A percentile compares a stretch with the other conserved stretches of the same genome.
phyloP scores from a whole-genome alignment of 2,797 vertebrate species.

The Staurois parvus region DNA sequence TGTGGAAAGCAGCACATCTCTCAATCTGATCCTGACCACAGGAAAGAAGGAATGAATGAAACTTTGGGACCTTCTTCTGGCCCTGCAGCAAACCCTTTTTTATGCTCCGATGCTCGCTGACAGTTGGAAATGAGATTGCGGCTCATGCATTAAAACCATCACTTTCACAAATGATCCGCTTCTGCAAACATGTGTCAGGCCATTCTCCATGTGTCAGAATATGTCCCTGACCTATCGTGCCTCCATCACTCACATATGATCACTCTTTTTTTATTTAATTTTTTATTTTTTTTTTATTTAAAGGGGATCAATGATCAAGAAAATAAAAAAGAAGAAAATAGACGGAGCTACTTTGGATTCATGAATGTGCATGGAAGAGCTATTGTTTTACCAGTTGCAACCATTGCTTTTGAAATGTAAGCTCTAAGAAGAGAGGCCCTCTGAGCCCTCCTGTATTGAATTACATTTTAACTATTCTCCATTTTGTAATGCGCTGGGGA shows the following conservation, averaged over 20 bases:
- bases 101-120: constrained; percentile 37
- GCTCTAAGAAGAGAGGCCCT: too few species aligned
- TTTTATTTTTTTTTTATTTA: neutral
- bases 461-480: too few species aligned
- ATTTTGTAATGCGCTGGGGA: too few species aligned
- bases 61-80: constrained; percentile 13
- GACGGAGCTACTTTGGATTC: neutral
- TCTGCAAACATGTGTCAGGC: constrained; percentile 28
- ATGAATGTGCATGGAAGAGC: neutral
- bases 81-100: constrained; percentile 13
- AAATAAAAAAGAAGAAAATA: neutral
- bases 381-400: neutral
- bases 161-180: constrained; percentile 45
- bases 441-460: too few species aligned
- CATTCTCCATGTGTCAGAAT: constrained; percentile 18
- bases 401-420: neutral
- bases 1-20: constrained; percentile 16
- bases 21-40: constrained; percentile 33
- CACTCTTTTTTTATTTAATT: neutral
- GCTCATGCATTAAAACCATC: constrained; percentile 29
- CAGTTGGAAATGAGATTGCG: constrained; percentile 46
- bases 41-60: constrained; percentile 20
- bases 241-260: neutral
- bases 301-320: neutral
- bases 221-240: constrained; percentile 4